Percentiles rank a stretch among this genome's conserved stretches.
Conservation (phyloP, 2,113 vertebrate genomes). For the Microtus pennsylvanicus region DNA sequence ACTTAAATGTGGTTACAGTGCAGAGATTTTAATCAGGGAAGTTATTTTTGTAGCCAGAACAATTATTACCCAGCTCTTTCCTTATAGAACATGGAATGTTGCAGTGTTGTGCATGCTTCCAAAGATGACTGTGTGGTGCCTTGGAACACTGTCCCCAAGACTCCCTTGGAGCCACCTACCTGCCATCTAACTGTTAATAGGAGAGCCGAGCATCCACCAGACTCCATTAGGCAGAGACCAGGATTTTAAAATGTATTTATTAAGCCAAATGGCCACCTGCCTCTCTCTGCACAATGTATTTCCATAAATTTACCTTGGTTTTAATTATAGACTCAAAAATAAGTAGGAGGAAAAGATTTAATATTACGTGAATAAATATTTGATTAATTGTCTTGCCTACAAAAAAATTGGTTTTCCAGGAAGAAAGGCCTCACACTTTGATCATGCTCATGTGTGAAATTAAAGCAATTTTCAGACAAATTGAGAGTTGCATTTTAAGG, state of each 20-base stretch:
- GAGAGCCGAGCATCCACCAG: rapidly evolving
- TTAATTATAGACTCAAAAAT: constrained; percentile 14
- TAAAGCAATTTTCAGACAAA: not conserved
- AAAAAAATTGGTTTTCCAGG: constrained; percentile 9
- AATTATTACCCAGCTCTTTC: no score
- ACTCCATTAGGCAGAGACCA: not conserved
- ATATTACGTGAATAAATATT: not conserved
- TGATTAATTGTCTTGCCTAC: not conserved
- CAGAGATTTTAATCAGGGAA: not conserved
- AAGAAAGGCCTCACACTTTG: not conserved
- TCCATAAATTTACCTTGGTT: constrained; percentile 13
- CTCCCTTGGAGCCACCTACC: not conserved
- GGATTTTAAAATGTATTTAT: not conserved
- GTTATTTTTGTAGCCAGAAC: not conserved
- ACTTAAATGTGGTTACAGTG: not conserved
- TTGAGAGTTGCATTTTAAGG: not conserved
- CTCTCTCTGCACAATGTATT: not conserved
- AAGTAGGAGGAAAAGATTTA: not conserved
- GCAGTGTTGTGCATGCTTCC: rapidly evolving
- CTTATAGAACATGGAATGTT: rapidly evolving
- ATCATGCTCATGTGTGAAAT: not conserved
- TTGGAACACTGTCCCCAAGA: not conserved
- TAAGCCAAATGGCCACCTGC: not conserved
- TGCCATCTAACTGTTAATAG: not conserved
- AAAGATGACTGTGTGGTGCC: rapidly evolving